Evolutionary conservation across 2,888 invertebrate genomes (phyloP), one percentile per base, ranked within the genome.

Genomic region (Drosophila silvestris): DNA sequence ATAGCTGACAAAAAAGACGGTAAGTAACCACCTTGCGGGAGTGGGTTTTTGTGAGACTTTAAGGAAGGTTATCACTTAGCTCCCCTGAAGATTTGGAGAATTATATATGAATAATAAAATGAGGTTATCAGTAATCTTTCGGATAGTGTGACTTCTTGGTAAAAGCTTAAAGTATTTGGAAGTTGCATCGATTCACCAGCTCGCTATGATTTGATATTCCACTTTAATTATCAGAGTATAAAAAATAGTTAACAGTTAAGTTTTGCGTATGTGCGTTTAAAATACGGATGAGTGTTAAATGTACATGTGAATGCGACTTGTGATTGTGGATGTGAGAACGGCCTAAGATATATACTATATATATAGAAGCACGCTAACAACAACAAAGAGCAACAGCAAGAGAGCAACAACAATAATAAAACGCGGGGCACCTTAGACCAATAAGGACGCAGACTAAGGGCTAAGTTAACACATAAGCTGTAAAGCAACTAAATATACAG

Each of bases 281-380:
- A 52, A 72, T 73, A 59, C 56, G 62, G 59, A 74, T 85, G 70
- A 75, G 74, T 68, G 44, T 66, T 33, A 30, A 53, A 71, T 82
- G 74, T 77, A 67, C 33, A 71, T 70, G 54, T 47, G 61, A 52
- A 44, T 74, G 60, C 67, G 50, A 35, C 28, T 52, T 65, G 39
- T 53, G 53, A 65, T 58, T 52, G 53, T 56, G 74, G 70, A 58
- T 67, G 70, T 73, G 69, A 62, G 44, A 75, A 69, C 74, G 67
- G 67, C 70, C 81, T 70, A 68, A 63, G 58, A 63, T 65, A 44
- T 44, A 44, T 10, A 26, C 19, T 41, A 53, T 65, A 3, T 32
- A 58, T 44, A 58, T 32, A 51, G 64, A 84, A 88, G 86, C 88
- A 73, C 76, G 73, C 85, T 77, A 83, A 70, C 68, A 81, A 77